Evolutionary conservation across 1,140 invertebrate genomes (phyloP).

Genomic region (Melitaea cinxia): DNA sequence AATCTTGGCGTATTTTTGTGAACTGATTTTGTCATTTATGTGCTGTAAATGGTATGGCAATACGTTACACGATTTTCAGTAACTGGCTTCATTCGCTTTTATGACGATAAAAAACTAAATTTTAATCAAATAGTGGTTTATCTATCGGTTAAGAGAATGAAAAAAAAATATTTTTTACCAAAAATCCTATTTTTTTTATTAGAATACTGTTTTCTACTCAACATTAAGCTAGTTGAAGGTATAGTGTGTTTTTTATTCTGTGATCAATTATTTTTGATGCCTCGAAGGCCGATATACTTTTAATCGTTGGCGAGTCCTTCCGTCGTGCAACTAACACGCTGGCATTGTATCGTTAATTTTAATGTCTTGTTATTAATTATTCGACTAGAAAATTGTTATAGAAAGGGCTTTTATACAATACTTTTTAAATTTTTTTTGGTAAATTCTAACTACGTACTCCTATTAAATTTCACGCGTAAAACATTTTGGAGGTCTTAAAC

Average conservation of each 20-base stretch:
- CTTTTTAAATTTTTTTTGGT: slow-evolving; percentile 12
- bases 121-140: slow-evolving; percentile 51
- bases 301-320: slow-evolving; percentile 18
- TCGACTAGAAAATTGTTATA: background rate
- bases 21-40: slow-evolving; percentile 19
- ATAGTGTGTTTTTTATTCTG: slow-evolving; percentile 70
- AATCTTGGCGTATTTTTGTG: background rate
- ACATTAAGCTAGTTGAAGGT: slow-evolving; percentile 63
- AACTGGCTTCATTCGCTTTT: slow-evolving; percentile 14
- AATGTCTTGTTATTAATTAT: background rate
- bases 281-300: slow-evolving; percentile 48
- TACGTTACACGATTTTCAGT: background rate
- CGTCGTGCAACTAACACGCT: slow-evolving; percentile 17
- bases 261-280: slow-evolving; percentile 65
- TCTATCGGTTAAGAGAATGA: slow-evolving; percentile 63
- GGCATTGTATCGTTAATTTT: slow-evolving; percentile 7
- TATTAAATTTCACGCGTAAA: slow-evolving; percentile 21
- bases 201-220: slow-evolving; percentile 67
- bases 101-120: slow-evolving; percentile 24
- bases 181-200: slow-evolving; percentile 77
- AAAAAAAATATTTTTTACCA: slow-evolving; percentile 71
- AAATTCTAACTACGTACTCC: slow-evolving; percentile 21
- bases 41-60: slow-evolving; percentile 6
- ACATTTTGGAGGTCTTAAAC: slow-evolving; percentile 28
- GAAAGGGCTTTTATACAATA: background rate